Conservation (phyloP, 2,113 vertebrate genomes). For the Scartelaos histophorus region DNA sequence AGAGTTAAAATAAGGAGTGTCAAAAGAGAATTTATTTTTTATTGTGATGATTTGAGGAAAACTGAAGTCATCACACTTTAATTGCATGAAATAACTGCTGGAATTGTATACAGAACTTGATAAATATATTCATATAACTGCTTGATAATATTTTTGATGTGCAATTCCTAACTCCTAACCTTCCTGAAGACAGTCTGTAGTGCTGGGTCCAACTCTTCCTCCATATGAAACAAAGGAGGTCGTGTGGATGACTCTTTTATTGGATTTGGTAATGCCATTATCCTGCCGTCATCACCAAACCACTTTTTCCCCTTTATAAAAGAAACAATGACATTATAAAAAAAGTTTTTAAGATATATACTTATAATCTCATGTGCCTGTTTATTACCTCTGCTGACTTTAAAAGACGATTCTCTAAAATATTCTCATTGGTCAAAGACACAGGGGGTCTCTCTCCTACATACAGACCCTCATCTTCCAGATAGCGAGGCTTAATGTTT, state of each 20-base stretch:
- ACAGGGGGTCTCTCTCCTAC: conserved; percentile 84
- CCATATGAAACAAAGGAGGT: conserved; percentile 78
- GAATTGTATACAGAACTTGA: no score
- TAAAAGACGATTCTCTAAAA: conserved; percentile 90
- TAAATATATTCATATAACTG: not conserved
- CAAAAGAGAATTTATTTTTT: no score
- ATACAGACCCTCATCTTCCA: conserved; percentile 96
- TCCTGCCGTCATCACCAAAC: conserved; percentile 93
- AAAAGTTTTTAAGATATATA: not conserved
- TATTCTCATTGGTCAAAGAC: conserved; percentile 82
- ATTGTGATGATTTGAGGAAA: no score
- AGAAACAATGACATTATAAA: conserved; percentile 7
- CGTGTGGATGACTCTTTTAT: conserved; percentile 85
- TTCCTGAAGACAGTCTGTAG: conserved; percentile 87
- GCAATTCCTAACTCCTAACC: conserved; percentile 64
- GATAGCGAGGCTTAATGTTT: conserved; percentile 87
- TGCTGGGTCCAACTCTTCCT: conserved; percentile 77
- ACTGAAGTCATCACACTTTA: no score
- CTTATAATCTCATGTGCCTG: not conserved
- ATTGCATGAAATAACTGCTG: no score
- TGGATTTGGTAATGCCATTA: conserved; percentile 89
- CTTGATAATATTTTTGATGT: not conserved
- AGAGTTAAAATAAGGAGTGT: no score
- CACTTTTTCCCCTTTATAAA: conserved; percentile 84
- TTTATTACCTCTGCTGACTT: conserved; percentile 81